Conservation (phyloP, 2,113 vertebrate genomes). For the Oryzias javanicus region DNA sequence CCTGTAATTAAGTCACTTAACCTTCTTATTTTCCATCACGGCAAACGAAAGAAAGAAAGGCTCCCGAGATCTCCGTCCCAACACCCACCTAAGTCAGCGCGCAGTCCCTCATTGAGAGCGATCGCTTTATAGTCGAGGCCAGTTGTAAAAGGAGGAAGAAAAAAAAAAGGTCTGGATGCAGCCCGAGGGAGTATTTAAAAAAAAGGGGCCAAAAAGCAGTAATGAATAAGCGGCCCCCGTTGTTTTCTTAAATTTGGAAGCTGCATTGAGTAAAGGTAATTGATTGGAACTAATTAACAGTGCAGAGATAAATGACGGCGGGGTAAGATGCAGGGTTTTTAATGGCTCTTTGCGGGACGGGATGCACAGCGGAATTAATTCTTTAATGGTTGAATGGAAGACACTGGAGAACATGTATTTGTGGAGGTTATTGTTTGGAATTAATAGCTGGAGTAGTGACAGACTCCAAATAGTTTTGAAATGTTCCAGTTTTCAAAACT, state of each 20-base stretch:
- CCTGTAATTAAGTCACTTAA: conserved; percentile 58
- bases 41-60: conserved; percentile 15
- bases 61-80: conserved; percentile 21
- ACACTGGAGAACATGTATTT: conserved; percentile 36
- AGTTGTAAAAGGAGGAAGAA: conserved; percentile 13
- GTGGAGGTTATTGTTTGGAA: background rate
- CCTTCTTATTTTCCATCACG: conserved; percentile 25
- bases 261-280: conserved; percentile 65
- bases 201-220: conserved; percentile 52
- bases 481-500: too few relatives aligned
- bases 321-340: conserved; percentile 56
- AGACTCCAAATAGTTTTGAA: too few relatives aligned
- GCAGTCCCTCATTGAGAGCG: conserved; percentile 42
- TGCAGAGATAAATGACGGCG: conserved; percentile 65
- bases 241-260: conserved; percentile 62
- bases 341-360: conserved; percentile 52
- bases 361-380: conserved; percentile 54
- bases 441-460: too few relatives aligned
- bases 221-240: conserved; percentile 60
- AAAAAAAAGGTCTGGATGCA: conserved; percentile 33
- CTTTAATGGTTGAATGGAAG: conserved; percentile 16
- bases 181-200: conserved; percentile 59
- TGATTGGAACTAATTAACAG: conserved; percentile 70
- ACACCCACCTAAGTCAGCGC: conserved; percentile 36
- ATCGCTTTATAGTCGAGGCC: conserved; percentile 66